These are phyloP conservation scores for Odontomyia ornata DNA, from an alignment of 2,888 invertebrate species.

Conservation along the genomic window DNA sequence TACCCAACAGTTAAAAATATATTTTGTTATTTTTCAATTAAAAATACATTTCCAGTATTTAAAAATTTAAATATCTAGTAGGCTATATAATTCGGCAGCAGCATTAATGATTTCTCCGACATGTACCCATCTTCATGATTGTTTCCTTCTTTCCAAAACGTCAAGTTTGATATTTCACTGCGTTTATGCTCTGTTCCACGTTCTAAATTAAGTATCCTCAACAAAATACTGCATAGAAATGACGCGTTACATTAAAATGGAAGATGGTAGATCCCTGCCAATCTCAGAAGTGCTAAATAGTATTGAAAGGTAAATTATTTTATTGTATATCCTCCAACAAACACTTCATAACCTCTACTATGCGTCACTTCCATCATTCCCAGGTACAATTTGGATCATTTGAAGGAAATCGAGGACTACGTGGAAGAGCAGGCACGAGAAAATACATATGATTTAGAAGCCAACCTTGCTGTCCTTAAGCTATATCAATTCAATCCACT, in stretches of 20 bases:
- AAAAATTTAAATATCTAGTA: too few species aligned
- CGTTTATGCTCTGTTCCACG: slow-evolving; percentile 46
- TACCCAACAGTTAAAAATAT: too few species aligned
- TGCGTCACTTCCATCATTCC: slow-evolving; percentile 52
- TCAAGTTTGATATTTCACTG: slow-evolving; percentile 54
- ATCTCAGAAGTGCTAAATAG: slow-evolving; percentile 88
- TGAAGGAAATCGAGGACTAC: slow-evolving; percentile 88
- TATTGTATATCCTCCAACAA: neutral
- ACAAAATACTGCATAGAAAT: slow-evolving; percentile 51
- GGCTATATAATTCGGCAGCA: too few species aligned
- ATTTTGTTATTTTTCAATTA: too few species aligned
- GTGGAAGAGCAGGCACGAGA: slow-evolving; percentile 92
- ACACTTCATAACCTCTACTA: neutral
- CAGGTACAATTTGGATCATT: slow-evolving; percentile 97
- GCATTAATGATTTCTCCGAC: too few species aligned
- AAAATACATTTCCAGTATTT: too few species aligned
- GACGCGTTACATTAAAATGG: slow-evolving; percentile 64
- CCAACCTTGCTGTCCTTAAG: slow-evolving; percentile 95
- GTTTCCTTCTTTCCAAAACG: slow-evolving; percentile 29
- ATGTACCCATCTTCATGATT: slow-evolving; percentile 29
- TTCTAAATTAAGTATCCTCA: neutral
- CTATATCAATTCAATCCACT: slow-evolving; percentile 96
- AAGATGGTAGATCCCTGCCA: slow-evolving; percentile 67
- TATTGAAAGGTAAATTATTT: slow-evolving; percentile 80
- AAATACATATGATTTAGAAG: slow-evolving; percentile 95